phyloP scores from a whole-genome alignment of 2,113 vertebrate genomes.

The Nycticryphes semicollaris region DNA sequence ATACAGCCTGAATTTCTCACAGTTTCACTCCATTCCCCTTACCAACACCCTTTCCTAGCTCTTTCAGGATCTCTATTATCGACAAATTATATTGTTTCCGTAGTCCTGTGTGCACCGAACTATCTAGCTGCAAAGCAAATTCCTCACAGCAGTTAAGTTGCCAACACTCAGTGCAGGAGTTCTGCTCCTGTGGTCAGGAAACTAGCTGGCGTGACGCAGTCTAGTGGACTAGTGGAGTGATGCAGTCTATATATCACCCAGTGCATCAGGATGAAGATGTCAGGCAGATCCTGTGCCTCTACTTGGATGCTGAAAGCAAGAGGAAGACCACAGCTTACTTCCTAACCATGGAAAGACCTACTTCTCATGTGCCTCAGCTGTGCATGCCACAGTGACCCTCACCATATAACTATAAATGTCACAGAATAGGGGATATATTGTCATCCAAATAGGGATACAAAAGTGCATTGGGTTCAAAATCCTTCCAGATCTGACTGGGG shows the following conservation, averaged over 20 bases:
- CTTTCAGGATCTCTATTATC: not conserved
- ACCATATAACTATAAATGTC: not conserved
- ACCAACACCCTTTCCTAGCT: not conserved
- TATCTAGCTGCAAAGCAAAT: not conserved
- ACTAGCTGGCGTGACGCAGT: not conserved
- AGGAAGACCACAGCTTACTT: not conserved
- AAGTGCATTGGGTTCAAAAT: not conserved
- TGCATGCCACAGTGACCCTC: not conserved
- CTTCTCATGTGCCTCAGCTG: not conserved
- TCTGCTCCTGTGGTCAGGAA: rapidly evolving
- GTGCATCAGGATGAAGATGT: rapidly evolving
- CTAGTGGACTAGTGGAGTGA: not conserved
- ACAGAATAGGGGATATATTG: not conserved
- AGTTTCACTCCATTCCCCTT: not conserved
- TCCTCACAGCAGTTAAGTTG: not conserved
- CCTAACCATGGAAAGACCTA: not conserved
- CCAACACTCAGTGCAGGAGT: not conserved
- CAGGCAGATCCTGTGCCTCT: not conserved
- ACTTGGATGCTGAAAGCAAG: not conserved
- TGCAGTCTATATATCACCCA: not conserved
- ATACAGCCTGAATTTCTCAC: not conserved
- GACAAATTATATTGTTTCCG: not conserved
- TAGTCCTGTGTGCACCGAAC: not conserved
- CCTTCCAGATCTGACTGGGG: not conserved
- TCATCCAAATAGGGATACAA: too few species aligned